Evolutionary conservation across 2,888 invertebrate genomes (phyloP).

Genomic region (Ectemnius cavifrons): DNA sequence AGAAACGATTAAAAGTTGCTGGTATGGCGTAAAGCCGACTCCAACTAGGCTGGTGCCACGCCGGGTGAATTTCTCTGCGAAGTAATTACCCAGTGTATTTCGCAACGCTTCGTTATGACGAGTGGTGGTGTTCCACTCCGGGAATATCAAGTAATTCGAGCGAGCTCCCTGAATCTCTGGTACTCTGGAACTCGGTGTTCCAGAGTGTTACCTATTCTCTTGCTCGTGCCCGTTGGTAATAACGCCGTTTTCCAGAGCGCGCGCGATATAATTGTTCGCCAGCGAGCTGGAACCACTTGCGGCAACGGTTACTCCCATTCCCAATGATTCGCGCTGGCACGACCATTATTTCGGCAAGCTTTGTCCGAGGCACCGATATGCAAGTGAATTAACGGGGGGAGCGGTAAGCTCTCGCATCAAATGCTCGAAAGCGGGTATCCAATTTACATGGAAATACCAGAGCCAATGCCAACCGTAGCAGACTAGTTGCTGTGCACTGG

Average conservation of each 20-base stretch:
- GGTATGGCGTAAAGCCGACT: background rate
- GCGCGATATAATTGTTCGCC: background rate
- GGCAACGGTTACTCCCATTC: too few relatives aligned
- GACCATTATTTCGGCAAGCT: conserved; percentile 1
- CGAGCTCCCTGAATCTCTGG: background rate
- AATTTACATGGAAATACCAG: conserved; percentile 10
- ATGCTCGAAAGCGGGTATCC: background rate
- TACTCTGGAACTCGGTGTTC: too few relatives aligned
- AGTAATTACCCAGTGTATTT: conserved; percentile 1
- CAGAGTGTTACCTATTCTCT: background rate
- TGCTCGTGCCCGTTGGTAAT: background rate
- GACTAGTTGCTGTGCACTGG: too few relatives aligned
- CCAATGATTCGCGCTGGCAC: background rate
- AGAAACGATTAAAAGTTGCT: background rate
- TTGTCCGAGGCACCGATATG: background rate
- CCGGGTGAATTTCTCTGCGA: background rate
- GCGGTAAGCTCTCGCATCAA: background rate
- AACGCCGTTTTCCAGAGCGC: background rate
- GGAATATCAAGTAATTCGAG: conserved; percentile 9
- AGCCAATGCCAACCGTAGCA: background rate
- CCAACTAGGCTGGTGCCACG: background rate
- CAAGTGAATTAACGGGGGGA: background rate
- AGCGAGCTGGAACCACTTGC: too few relatives aligned
- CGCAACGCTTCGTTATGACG: background rate
- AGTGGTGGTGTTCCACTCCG: background rate